Conservation (phyloP, 2,113 vertebrate genomes). For the Lucifuga dentata region DNA sequence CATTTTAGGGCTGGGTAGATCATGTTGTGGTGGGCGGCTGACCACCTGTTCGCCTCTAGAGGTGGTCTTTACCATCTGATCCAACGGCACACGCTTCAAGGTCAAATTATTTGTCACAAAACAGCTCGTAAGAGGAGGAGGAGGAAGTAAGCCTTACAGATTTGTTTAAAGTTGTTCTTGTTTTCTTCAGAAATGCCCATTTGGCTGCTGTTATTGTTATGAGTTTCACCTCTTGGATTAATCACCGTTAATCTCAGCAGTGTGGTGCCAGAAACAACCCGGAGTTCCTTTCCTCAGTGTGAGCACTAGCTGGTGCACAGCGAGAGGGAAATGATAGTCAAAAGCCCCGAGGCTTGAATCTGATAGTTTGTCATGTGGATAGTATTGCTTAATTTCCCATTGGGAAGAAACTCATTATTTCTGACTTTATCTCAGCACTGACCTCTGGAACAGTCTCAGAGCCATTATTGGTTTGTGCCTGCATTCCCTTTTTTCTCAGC, state of each 20-base stretch:
- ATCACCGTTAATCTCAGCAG: constrained; percentile 59
- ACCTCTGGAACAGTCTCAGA: constrained; percentile 74
- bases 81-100: constrained; percentile 66
- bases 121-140: too few relatives aligned
- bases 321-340: constrained; percentile 74
- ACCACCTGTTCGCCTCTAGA: constrained; percentile 77
- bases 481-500: constrained; percentile 33
- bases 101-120: constrained; percentile 33
- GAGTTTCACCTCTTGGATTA: constrained; percentile 46
- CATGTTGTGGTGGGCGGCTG: constrained; percentile 62
- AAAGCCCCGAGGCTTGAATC: constrained; percentile 73
- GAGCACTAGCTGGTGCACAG: constrained; percentile 66
- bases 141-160: neutral
- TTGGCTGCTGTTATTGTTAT: constrained; percentile 15
- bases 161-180: neutral
- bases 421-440: constrained; percentile 78
- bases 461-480: constrained; percentile 77
- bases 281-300: constrained; percentile 53
- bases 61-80: constrained; percentile 60
- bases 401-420: constrained; percentile 84
- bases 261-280: constrained; percentile 42
- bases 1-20: constrained; percentile 70
- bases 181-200: constrained; percentile 10
- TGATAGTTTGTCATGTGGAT: constrained; percentile 83
- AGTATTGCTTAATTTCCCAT: constrained; percentile 84